These are phyloP conservation scores for Acanthoscelides obtectus DNA, from an alignment of 2,888 invertebrate genomes.

Conservation along the genomic window DNA sequence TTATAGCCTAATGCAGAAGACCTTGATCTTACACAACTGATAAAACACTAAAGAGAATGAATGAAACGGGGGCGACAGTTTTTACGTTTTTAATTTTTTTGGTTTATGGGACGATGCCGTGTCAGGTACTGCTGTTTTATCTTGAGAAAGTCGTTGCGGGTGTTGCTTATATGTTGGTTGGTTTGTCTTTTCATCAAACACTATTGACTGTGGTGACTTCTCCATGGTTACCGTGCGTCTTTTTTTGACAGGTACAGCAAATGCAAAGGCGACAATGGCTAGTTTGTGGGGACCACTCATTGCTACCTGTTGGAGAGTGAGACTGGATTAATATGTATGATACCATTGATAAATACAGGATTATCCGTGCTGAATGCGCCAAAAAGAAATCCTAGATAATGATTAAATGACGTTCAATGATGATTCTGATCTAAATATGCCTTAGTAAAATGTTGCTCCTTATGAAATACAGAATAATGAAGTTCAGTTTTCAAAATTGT, in stretches of 20 bases:
- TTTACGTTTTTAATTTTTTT: conserved; percentile 14
- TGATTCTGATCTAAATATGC: no score
- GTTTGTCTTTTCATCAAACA: conserved; percentile 6
- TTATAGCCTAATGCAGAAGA: not conserved
- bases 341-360: no score
- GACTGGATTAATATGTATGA: no score
- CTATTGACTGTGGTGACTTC: not conserved
- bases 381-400: no score
- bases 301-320: conserved; percentile 42
- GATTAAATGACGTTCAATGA: no score
- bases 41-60: not conserved
- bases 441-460: no score
- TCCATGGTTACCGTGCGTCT: conserved; percentile 13
- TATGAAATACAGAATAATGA: no score
- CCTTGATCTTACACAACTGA: not conserved
- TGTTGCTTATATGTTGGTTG: conserved; percentile 6
- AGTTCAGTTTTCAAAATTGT: no score
- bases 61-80: not conserved
- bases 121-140: conserved; percentile 23
- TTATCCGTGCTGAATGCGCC: no score
- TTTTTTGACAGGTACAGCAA: conserved; percentile 42
- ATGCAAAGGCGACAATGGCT: conserved; percentile 50
- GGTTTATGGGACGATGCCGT: conserved; percentile 25
- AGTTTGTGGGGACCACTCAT: conserved; percentile 41
- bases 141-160: conserved; percentile 4